These are phyloP conservation scores for Huso huso DNA, from an alignment of 2,797 vertebrate species.

Conservation along the genomic window DNA sequence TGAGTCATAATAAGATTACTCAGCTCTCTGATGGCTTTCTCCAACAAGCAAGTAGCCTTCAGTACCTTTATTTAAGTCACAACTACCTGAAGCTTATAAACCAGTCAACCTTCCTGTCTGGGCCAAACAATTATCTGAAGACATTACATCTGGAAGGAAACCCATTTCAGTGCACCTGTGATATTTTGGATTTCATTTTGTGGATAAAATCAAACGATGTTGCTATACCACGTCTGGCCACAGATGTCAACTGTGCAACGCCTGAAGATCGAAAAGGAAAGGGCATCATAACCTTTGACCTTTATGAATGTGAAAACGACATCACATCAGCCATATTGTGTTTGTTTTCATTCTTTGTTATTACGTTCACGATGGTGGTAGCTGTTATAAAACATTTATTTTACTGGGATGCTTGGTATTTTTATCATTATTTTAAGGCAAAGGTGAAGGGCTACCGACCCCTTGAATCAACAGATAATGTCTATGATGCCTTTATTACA, in stretches of 20 bases:
- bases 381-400: conserved; percentile 56
- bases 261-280: conserved; percentile 34
- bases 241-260: conserved; percentile 42
- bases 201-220: conserved; percentile 53
- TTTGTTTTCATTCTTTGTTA: conserved; percentile 39
- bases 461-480: conserved; percentile 32
- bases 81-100: conserved; percentile 59
- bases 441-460: conserved; percentile 51
- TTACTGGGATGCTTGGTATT: conserved; percentile 65
- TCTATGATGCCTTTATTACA: conserved; percentile 59
- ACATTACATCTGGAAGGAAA: conserved; percentile 51
- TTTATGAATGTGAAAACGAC: conserved; percentile 50
- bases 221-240: conserved; percentile 50
- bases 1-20: conserved; percentile 55
- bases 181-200: conserved; percentile 53
- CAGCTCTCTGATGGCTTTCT: conserved; percentile 47
- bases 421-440: conserved; percentile 48
- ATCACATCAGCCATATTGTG: conserved; percentile 37
- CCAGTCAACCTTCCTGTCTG: conserved; percentile 40
- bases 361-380: conserved; percentile 42
- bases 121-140: conserved; percentile 31
- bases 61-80: conserved; percentile 49
- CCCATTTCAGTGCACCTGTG: conserved; percentile 64
- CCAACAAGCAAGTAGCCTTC: conserved; percentile 33
- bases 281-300: conserved; percentile 45